Evolutionary conservation across 2,888 invertebrate species (phyloP).

Genomic region (Theretra japonica): DNA sequence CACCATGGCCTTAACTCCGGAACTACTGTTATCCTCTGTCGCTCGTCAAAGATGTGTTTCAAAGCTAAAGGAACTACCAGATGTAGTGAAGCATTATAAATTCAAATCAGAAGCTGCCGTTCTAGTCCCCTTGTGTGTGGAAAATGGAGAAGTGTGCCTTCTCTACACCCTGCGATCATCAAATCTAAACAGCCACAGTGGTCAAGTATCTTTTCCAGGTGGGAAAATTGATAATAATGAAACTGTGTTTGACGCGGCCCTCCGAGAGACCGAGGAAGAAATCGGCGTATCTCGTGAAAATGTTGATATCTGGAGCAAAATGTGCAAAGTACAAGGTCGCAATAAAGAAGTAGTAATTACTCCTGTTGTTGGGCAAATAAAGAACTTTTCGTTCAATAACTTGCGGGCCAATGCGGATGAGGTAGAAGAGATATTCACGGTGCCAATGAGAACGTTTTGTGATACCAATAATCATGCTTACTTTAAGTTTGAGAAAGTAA

Average conservation of each 20-base stretch:
- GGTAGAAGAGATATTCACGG: slow-evolving; percentile 91
- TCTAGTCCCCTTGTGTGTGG: slow-evolving; percentile 91
- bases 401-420: slow-evolving; percentile 88
- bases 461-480: slow-evolving; percentile 84
- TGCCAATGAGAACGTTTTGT: slow-evolving; percentile 87
- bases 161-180: slow-evolving; percentile 93
- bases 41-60: slow-evolving; percentile 85
- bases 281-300: slow-evolving; percentile 87
- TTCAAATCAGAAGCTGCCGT: slow-evolving; percentile 88
- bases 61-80: slow-evolving; percentile 85
- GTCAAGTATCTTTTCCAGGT: slow-evolving; percentile 95
- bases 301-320: slow-evolving; percentile 88
- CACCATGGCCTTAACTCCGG: slow-evolving; percentile 64
- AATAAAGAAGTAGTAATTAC: slow-evolving; percentile 85
- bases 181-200: slow-evolving; percentile 89
- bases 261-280: slow-evolving; percentile 96
- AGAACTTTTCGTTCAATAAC: slow-evolving; percentile 76
- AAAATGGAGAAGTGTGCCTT: slow-evolving; percentile 88
- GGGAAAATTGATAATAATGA: slow-evolving; percentile 89
- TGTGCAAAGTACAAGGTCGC: slow-evolving; percentile 62
- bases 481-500: slow-evolving; percentile 84
- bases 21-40: slow-evolving; percentile 76
- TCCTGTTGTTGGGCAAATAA: slow-evolving; percentile 88
- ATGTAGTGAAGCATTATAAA: slow-evolving; percentile 57
- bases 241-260: slow-evolving; percentile 88